These are phyloP conservation scores for Crocidura indochinensis DNA, from an alignment of 2,797 vertebrate genomes.

Conservation along the genomic window DNA sequence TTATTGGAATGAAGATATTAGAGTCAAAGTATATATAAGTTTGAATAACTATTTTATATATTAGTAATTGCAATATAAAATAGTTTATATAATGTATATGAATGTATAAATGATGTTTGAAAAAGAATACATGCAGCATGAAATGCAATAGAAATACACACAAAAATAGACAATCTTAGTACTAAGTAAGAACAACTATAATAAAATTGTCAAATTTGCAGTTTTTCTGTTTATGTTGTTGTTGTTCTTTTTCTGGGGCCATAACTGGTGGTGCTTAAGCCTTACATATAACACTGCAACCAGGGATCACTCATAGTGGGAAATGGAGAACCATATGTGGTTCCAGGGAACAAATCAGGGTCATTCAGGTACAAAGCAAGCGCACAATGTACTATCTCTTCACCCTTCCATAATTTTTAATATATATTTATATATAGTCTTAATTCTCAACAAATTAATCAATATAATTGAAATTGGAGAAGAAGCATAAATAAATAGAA, in stretches of 20 bases:
- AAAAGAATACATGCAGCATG: neutral
- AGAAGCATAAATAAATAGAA: neutral
- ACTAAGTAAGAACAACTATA: neutral
- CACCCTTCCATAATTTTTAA: too few relatives aligned
- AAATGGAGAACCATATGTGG: too few relatives aligned
- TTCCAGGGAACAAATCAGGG: too few relatives aligned
- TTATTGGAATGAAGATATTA: neutral
- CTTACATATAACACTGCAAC: too few relatives aligned
- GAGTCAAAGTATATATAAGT: neutral
- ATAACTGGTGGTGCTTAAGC: too few relatives aligned
- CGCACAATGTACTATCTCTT: neutral
- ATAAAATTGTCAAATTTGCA: too few relatives aligned
- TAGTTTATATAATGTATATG: neutral
- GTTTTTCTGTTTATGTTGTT: too few relatives aligned
- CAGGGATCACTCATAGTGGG: too few relatives aligned
- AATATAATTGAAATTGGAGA: neutral
- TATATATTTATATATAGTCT: neutral
- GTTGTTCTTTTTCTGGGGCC: too few relatives aligned
- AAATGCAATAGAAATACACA: neutral
- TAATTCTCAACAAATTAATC: neutral
- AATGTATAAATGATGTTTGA: neutral
- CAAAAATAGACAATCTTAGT: neutral
- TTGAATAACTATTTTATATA: neutral
- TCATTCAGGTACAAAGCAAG: neutral
- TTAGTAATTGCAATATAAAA: neutral